phyloP scores from a whole-genome alignment of 2,113 vertebrate genomes.

The Mirounga angustirostris region DNA sequence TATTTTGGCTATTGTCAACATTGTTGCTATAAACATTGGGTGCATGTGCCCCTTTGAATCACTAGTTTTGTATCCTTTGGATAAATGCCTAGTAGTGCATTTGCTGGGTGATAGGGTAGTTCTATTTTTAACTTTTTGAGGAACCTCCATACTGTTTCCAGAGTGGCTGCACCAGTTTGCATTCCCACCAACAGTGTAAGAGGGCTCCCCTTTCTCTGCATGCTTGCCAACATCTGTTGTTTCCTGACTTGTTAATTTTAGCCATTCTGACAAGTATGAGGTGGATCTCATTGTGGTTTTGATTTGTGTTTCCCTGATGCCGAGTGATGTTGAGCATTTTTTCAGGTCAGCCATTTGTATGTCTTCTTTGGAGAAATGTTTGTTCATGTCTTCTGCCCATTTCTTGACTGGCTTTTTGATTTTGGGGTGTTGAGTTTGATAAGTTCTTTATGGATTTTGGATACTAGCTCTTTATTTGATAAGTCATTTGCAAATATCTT shows the following conservation, averaged over 20 bases:
- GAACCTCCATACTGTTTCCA: not conserved
- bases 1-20: not conserved
- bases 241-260: not conserved
- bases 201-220: not conserved
- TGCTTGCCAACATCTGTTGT: not conserved
- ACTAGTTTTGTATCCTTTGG: not conserved
- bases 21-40: not conserved
- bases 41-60: not conserved
- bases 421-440: no score
- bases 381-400: no score
- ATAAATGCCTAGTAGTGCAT: not conserved
- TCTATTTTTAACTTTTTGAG: not conserved
- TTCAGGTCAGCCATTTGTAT: not conserved
- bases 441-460: no score
- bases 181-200: not conserved
- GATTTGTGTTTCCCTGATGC: not conserved
- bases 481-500: no score
- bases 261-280: not conserved
- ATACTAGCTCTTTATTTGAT: no score
- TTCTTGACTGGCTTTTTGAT: no score
- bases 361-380: no score
- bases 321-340: not conserved
- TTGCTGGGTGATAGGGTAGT: not conserved
- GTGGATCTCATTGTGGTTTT: not conserved
- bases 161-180: not conserved